Base-by-base conservation (phyloP, 1,140 invertebrate species). In the Tenebrio molitor region DNA sequence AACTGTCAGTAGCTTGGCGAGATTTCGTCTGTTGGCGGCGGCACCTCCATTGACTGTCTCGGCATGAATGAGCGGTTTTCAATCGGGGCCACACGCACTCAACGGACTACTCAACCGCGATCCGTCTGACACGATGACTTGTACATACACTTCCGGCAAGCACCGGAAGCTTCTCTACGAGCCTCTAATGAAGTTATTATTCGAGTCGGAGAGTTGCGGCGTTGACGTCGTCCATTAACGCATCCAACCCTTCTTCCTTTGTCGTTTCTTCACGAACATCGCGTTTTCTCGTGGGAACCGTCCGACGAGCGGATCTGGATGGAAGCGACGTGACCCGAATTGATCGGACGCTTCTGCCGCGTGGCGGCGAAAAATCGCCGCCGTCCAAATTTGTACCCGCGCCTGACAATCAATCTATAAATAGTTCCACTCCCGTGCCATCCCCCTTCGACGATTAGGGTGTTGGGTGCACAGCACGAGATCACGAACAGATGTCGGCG, bases 401-500 rank as follows among this genome's bases (percentile, higher is more conserved):
- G n/a, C n/a, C n/a, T n/a, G n/a, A 23, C 39, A 46, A 68, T 65
- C 4, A 65, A 65, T 39, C 65, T 68, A 68, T 50, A 68, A 68
- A 68, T 68, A 68, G 65, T 7, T 68, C 44, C 19, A 66, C 64
- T 41, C 50, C 12, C 12, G 10, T 15, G 15, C n/a, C 41, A 36
- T 36, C 19, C 34, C 58, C 15, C 39, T 41, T n/a, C n/a, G 33
- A 65, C 63, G 50, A 68, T 68, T 68, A 68, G 65, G 65, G 36
- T 67, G 53, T 62, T 15, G 14, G 23, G 36, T n/a, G 7, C 12
- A 12, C 16, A 4, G 44, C 42, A 25, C 21, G 16, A 68, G 16
- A 68, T 42, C 65, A 72, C 41, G 65, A 72, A 14, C 74, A 75
- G 74, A 75, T 75, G 74, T 67, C 63, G 17, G 5, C 21, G 53